Evolutionary conservation across 2,797 vertebrate species (phyloP), one percentile per base, ranked within the genome.

Genomic region (Furcifer pardalis): DNA sequence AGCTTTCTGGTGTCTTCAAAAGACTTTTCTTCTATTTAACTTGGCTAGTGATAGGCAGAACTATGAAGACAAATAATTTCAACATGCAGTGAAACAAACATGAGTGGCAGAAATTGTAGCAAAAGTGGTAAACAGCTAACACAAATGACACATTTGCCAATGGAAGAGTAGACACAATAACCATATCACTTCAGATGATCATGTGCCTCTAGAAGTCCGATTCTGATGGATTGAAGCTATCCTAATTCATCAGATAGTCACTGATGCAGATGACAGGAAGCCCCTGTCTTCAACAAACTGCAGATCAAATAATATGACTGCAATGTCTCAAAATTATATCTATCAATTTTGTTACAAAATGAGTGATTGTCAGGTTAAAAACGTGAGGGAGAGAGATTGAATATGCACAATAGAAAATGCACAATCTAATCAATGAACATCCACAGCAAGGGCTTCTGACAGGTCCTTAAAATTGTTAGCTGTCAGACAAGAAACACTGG

Each of bases 241-340:
- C 63, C 63, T 68, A 69, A 77, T 69, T 69, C 74, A 68, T 42
- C 74, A 68, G 35, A 68, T 7, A 69, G 30, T 40, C 65, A 83
- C 25, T 42, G 49, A 44, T 68, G 63, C 37, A 56, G 62, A 59
- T 46, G 63, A 83, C 46, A 77, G 49, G 63, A 35, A 68, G 73
- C 35, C 10, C 7, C 49, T 32, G 35, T 49, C 65, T 77, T 42
- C 74, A 83, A 65, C 35, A 56, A 83, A 65, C 37, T 59, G 37
- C 62, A 59, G 46, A 35, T 85, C 71, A 75, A 78, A 62, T 12
- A 69, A 44, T 59, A 44, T 75, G 84, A 56, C 60, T 80, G 62
- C 37, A 59, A 68, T 35, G 46, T 27, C 27, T 42, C 60, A 68
- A 85, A 80, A 75, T 13, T 80, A 59, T 23, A 66, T 32, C 77